Evolutionary conservation across 2,888 invertebrate species (phyloP), one percentile per base, ranked within the genome.

Genomic region (Tipula vernalis): DNA sequence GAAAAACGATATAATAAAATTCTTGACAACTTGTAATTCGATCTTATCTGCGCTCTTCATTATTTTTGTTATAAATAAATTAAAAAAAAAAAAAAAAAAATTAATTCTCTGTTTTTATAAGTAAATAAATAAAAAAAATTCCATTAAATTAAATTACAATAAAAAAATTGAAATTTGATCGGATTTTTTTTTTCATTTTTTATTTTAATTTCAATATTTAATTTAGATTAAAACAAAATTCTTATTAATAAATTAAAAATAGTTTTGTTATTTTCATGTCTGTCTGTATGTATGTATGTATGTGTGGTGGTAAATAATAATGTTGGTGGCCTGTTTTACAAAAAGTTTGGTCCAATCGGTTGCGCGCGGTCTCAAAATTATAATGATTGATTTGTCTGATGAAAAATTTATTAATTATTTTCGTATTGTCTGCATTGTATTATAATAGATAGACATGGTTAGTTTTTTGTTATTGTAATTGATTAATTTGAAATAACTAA

Each of bases 71-170:
- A 39, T 39, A 57, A 57, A 57, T 57, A 57, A 57, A 57, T 39
- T 39, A 6, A 39, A 39, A 39, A 39, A 39, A 39, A 39, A 39
- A 39, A 39, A 39, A 39, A 39, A 39, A 6, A 51, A 51, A 15
- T 51, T 51, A 6, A 39, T 51, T 51, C 28, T 51, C n/a, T 51
- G 51, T 51, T 71, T 28, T 71, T 71, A 28, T 71, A 71, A 71
- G 28, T 71, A 71, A 71, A 71, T 71, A 28, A 71, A 71, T 15
- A 57, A 71, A 28, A n/a, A 71, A 71, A 71, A 71, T 71, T 71
- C 71, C 71, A 71, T 71, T 71, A 71, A 71, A 71, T 71, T 71
- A 71, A 71, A 71, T 71, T 71, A 71, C 71, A 71, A 71, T 71
- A 71, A 28, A 71, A 71, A 39, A 71, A 71, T 28, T 71, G 71